Evolutionary conservation across 2,113 vertebrate genomes (phyloP), one percentile per base, ranked within the genome.

Genomic region (Hiodon tergisus): DNA sequence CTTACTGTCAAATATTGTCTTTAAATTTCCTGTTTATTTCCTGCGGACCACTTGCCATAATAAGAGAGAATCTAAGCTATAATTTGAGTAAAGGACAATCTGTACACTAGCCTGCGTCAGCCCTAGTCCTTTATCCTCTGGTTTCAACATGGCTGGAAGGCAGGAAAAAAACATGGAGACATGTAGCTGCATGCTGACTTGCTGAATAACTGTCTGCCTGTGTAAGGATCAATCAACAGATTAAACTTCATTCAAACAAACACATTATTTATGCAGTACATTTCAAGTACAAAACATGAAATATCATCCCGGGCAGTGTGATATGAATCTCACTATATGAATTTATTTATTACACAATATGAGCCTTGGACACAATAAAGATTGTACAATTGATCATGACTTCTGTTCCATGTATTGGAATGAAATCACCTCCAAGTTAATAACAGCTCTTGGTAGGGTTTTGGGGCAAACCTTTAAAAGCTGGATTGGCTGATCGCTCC

Each of bases 211-310:
- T 54, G 2, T 69, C 13, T 54, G n/a, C 9, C 48, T 4, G 4
- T 54, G 67, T 16, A 17, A 69, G 51, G 13, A 69, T 52, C 13
- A n/a, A 69, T 69, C 67, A 69, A 59, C 58, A 59, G 3, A 54
- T 69, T 69, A 69, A 54, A 52, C 51, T 54, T 69, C 51, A 52
- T 69, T 69, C 58, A 59, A 59, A 8, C 58, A 59, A 59, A 59
- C 58, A 59, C 10, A 69, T 16, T 69, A 54, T 14, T 69, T 55
- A 16, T 69, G 52, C 9, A 55, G 16, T 53, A 31, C 13, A 53
- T 55, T 54, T 53, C 52, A 54, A 11, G 54, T 53, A 69, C 6
- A 11, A 17, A 14, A 9, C 58, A 9, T 59, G 0, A 9, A 59
- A 59, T 8, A 11, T 9, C 58, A 59, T 3, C 58, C 9, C 58